These are phyloP conservation scores for Zoanthus sociatus DNA, from an alignment of 92 coral and sea anemone genomes.

Conservation along the genomic window DNA sequence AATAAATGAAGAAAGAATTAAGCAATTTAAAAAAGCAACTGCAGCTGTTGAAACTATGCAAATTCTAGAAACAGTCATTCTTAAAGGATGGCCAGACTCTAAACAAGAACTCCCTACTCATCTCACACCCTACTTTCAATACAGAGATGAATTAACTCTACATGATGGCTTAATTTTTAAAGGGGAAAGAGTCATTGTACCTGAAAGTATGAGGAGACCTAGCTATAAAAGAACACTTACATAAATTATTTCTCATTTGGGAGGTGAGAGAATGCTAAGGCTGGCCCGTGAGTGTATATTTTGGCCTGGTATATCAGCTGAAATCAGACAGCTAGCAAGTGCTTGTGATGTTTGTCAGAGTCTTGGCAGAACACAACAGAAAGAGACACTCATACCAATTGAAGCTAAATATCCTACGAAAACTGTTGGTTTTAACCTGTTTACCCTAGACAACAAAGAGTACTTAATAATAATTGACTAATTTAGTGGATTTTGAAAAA, in stretches of 20 bases:
- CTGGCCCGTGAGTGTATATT: slow-evolving; percentile 19
- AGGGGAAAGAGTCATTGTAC: slow-evolving; percentile 39
- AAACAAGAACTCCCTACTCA: slow-evolving; percentile 9
- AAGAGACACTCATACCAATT: slow-evolving; percentile 25
- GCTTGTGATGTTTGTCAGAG: slow-evolving; percentile 30
- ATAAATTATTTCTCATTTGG: slow-evolving; percentile 17
- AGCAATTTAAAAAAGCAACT: slow-evolving; percentile 29
- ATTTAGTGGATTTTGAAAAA: slow-evolving; percentile 50
- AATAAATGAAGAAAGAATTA: slow-evolving; percentile 33
- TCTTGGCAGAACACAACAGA: slow-evolving; percentile 27
- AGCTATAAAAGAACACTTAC: slow-evolving; percentile 32
- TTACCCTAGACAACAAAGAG: slow-evolving; percentile 39
- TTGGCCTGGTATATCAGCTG: slow-evolving; percentile 44
- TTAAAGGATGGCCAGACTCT: slow-evolving; percentile 23
- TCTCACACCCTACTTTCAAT: slow-evolving; percentile 36
- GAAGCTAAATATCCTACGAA: slow-evolving; percentile 46
- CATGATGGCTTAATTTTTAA: slow-evolving; percentile 31
- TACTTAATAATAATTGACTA: slow-evolving; percentile 39
- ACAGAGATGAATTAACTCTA: slow-evolving; percentile 27
- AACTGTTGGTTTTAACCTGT: slow-evolving; percentile 44
- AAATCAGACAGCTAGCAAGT: slow-evolving; percentile 25
- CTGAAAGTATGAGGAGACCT: slow-evolving; percentile 29
- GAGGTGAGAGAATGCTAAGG: slow-evolving; percentile 23
- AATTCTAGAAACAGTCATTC: slow-evolving; percentile 22
- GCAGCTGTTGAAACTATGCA: slow-evolving; percentile 20